Conservation (phyloP, 2,797 vertebrate species). For the Jordanella pulchra region DNA sequence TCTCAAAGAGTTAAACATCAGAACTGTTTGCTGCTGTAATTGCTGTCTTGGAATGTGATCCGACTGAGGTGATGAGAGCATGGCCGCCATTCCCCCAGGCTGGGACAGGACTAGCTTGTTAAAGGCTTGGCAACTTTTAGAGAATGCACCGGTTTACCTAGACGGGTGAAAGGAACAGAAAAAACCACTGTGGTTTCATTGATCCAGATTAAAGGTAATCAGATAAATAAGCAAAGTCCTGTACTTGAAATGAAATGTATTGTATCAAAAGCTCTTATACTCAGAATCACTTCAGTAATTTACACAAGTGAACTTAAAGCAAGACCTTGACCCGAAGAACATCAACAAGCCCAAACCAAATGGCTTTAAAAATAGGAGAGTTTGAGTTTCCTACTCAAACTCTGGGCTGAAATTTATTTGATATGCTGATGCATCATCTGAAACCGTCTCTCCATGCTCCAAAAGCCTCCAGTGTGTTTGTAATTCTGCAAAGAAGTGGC, state of each 20-base stretch:
- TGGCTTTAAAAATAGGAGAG: not conserved
- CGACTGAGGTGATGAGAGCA: slow-evolving; percentile 36
- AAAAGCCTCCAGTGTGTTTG: not conserved
- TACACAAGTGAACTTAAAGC: not conserved
- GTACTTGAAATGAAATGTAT: not conserved
- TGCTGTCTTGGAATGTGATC: slow-evolving; percentile 38
- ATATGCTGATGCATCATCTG: not conserved
- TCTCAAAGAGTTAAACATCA: slow-evolving; percentile 55
- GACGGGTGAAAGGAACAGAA: not conserved
- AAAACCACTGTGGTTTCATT: not conserved
- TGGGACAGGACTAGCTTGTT: slow-evolving; percentile 17
- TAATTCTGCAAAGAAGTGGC: not conserved
- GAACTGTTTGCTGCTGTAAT: slow-evolving; percentile 55
- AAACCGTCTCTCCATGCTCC: not conserved
- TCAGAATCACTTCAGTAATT: not conserved
- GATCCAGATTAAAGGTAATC: not conserved
- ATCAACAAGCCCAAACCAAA: not conserved
- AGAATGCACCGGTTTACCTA: not conserved
- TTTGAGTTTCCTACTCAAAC: not conserved
- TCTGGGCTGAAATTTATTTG: not conserved
- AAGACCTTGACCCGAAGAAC: not conserved
- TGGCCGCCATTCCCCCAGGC: slow-evolving; percentile 42
- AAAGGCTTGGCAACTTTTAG: slow-evolving; percentile 7
- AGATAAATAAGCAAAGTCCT: too few species aligned
- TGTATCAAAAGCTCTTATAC: not conserved